These are phyloP conservation scores for Propithecus coquereli DNA, from an alignment of 2,113 vertebrate species.

Conservation along the genomic window DNA sequence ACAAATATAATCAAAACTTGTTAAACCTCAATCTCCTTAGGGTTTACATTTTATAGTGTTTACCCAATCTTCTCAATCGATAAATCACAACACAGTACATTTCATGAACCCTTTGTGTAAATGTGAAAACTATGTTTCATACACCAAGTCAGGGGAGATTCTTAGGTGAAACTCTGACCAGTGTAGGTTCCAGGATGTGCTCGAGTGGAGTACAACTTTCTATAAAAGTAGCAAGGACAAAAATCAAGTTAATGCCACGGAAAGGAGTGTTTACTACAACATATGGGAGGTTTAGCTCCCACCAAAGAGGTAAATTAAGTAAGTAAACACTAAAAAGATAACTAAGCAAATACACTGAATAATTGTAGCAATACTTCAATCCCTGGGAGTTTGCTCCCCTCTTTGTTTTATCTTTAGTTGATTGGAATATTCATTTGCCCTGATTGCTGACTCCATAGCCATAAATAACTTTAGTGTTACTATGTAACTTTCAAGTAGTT, in stretches of 20 bases:
- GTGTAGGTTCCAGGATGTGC: neutral
- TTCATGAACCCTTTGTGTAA: neutral
- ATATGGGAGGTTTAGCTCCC: too few relatives aligned
- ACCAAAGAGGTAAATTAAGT: neutral
- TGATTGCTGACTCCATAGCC: neutral
- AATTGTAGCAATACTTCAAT: neutral
- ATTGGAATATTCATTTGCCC: neutral
- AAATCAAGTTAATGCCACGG: neutral
- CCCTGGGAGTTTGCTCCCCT: neutral
- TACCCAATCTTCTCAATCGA: neutral
- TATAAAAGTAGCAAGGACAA: neutral
- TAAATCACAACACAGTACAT: neutral
- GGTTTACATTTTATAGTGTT: neutral
- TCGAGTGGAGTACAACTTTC: rapidly evolving
- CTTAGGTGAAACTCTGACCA: neutral
- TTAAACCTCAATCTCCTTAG: neutral
- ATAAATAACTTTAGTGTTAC: neutral
- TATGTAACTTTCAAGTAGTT: neutral
- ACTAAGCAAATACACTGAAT: neutral
- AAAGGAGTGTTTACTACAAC: neutral
- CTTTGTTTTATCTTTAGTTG: neutral
- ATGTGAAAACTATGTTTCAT: too few relatives aligned
- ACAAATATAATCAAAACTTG: neutral
- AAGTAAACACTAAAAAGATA: neutral
- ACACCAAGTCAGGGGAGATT: neutral